Percentiles rank a stretch among this genome's conserved stretches.
Evolutionary conservation across 2,113 vertebrate species (phyloP).

Genomic region (Hyperopisus bebe): DNA sequence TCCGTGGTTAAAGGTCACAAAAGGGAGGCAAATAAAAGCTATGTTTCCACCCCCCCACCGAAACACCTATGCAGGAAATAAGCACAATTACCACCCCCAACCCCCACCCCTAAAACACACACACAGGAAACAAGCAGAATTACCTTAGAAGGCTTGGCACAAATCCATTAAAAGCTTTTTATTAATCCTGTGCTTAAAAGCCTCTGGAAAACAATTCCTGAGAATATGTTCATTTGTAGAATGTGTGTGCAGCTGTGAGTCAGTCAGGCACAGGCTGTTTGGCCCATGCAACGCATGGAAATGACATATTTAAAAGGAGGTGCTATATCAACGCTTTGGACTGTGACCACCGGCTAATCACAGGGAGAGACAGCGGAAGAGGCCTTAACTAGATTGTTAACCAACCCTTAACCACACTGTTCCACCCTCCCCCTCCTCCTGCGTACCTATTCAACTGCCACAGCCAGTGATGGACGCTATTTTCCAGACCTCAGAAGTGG

Average conservation of each 20-base stretch:
- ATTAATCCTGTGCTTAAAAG: not conserved
- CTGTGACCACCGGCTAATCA: not conserved
- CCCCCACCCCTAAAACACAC: not conserved
- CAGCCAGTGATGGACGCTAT: not conserved
- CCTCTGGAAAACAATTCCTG: not conserved
- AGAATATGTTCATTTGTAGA: not conserved
- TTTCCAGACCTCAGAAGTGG: not conserved
- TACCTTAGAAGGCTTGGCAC: not conserved
- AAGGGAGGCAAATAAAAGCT: not conserved
- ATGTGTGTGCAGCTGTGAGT: not conserved
- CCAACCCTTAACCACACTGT: not conserved
- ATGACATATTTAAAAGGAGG: not conserved
- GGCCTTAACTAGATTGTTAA: not conserved
- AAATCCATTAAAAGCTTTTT: not conserved
- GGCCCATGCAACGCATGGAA: not conserved
- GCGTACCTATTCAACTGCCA: not conserved
- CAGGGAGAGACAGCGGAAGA: not conserved
- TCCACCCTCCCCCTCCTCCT: not conserved
- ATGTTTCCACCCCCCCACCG: not conserved
- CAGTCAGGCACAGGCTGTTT: not conserved
- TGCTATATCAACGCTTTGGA: not conserved
- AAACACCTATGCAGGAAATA: not conserved
- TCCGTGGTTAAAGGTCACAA: not conserved
- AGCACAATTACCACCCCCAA: not conserved
- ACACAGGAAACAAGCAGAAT: not conserved